phyloP scores from a whole-genome alignment of 2,797 vertebrate species.

The Heteromormyrus szaboi region DNA sequence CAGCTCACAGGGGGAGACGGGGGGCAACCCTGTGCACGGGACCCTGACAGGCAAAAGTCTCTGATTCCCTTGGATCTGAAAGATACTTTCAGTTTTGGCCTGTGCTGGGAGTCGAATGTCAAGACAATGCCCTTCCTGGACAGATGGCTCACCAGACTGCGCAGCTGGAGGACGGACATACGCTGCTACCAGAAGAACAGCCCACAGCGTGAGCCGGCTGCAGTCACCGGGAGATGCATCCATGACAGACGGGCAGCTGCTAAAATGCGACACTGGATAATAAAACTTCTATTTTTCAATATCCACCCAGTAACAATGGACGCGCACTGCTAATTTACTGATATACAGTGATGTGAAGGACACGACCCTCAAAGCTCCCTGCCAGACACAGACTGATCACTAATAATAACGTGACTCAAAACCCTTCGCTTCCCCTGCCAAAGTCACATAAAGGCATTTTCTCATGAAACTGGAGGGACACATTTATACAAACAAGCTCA shows the following conservation, averaged over 20 bases:
- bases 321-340: background rate
- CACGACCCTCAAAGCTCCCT: background rate
- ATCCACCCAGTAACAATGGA: background rate
- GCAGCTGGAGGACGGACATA: background rate
- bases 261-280: background rate
- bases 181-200: background rate
- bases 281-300: background rate
- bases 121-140: conserved; percentile 1
- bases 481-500: background rate
- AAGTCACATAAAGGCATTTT: background rate
- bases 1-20: background rate
- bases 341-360: background rate
- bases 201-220: background rate
- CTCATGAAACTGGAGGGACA: background rate
- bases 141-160: background rate
- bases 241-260: background rate
- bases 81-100: background rate
- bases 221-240: background rate
- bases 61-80: background rate
- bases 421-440: background rate
- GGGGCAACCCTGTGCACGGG: background rate
- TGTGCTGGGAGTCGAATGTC: background rate
- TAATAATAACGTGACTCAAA: background rate
- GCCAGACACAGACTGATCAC: background rate
- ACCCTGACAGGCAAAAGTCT: background rate